Conservation (phyloP, 2,113 vertebrate species). For the Hippolais icterina region DNA sequence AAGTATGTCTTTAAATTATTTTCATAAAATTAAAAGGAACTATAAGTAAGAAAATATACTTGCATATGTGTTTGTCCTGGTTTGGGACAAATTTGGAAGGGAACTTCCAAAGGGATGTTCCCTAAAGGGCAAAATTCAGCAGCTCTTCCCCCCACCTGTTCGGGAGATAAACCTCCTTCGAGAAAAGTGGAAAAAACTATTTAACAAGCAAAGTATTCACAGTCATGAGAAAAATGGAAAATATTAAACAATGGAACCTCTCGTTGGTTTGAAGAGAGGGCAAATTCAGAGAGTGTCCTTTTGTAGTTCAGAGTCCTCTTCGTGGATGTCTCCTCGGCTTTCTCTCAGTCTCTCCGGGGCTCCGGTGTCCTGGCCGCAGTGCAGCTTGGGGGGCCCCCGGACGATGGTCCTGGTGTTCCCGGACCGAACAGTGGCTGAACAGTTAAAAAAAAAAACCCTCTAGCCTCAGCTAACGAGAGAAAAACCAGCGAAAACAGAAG, state of each 20-base stretch:
- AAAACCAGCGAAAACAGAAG: not conserved
- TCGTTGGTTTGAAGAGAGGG: not conserved
- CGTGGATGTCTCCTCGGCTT: not conserved
- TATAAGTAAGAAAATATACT: not conserved
- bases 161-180: accelerated
- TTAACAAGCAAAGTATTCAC: not conserved
- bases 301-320: not conserved
- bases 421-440: not conserved
- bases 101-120: not conserved
- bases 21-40: not conserved
- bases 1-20: not conserved
- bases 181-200: not conserved
- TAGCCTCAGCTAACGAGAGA: not conserved
- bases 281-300: not conserved
- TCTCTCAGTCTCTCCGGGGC: not conserved
- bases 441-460: not conserved
- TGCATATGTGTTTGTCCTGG: not conserved
- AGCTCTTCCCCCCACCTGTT: not conserved
- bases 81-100: not conserved
- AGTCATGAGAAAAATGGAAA: not conserved
- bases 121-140: not conserved
- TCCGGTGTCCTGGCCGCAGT: accelerated
- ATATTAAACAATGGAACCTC: not conserved
- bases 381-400: not conserved
- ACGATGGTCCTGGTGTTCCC: not conserved